Conservation (phyloP, 2,113 vertebrate genomes). For the Struthio camelus region DNA sequence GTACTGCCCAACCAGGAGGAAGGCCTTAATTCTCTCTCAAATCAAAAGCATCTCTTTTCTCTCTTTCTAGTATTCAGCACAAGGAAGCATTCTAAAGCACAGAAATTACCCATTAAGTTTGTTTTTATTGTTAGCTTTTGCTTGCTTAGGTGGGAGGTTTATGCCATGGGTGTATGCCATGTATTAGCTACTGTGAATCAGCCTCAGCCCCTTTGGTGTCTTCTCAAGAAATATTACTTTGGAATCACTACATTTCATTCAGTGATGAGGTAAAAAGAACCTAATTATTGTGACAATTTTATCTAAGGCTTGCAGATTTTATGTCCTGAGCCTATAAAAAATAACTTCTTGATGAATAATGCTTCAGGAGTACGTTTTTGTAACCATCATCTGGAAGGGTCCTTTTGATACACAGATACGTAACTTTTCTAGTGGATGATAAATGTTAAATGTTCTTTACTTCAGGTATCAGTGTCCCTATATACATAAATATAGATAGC, state of each 20-base stretch:
- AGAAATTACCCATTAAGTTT: slow-evolving; percentile 7
- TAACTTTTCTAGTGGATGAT: slow-evolving; percentile 28
- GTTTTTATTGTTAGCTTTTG: slow-evolving; percentile 1
- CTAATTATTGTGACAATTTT: slow-evolving; percentile 72
- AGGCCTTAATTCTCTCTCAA: neutral
- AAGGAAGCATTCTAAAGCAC: slow-evolving; percentile 14
- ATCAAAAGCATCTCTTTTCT: neutral
- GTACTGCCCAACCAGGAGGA: neutral
- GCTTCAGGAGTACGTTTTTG: slow-evolving; percentile 45
- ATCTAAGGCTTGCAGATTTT: slow-evolving; percentile 70
- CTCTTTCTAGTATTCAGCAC: neutral
- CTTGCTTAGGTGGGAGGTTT: neutral
- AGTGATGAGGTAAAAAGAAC: slow-evolving; percentile 50
- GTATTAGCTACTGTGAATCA: slow-evolving; percentile 37
- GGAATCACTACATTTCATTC: slow-evolving; percentile 55
- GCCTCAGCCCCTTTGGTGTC: neutral
- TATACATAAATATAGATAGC: neutral
- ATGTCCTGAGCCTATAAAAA: slow-evolving; percentile 43
- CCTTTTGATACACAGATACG: slow-evolving; percentile 5
- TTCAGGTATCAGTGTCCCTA: neutral
- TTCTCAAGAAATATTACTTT: slow-evolving; percentile 55
- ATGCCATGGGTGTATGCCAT: neutral
- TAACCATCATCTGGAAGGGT: slow-evolving; percentile 43
- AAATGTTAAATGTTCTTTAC: slow-evolving; percentile 24
- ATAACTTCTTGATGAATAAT: slow-evolving; percentile 55